Evolutionary conservation across 2,113 vertebrate genomes (phyloP), one percentile per base, ranked within the genome.

Genomic region (Carassius carassius): DNA sequence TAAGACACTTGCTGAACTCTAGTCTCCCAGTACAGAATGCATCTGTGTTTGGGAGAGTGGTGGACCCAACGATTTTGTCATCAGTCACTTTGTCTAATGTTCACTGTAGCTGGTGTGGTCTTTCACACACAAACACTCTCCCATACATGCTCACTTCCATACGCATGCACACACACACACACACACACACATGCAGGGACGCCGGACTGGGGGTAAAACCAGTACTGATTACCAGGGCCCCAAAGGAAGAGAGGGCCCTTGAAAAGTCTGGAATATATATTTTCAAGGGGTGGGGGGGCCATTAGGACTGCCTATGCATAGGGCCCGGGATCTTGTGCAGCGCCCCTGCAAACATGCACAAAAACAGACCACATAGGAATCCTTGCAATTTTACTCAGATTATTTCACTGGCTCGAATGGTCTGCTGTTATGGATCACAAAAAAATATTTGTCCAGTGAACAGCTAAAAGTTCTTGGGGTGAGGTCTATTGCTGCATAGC

Each of bases 401-500:
- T 11, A 47, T 12, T 12, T 58, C 35, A 73, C 47, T 56, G 0
- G 21, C 78, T 63, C 37, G 44, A 84, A 87, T 83, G 67, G 75
- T 80, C 78, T 86, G 82, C 84, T 77, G 72, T 94, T 92, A 91
- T 86, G 86, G 91, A 90, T 91, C 91, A 94, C 92, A 92, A 92
- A 29, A 84, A 92, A 94, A 93, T 70, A 88, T 93, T 93, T 92
- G 92, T 93, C 92, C 92, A 91, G 92, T 92, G 91, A 93, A 92
- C 93, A 92, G 93, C 90, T 89, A 90, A 92, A 92, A 93, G 93
- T 95, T 93, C 94, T 94, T 95, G 89, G 88, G 90, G 44, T 67
- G 86, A 90, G 90, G 90, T 88, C 88, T 88, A 89, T 91, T 80
- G 92, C 94, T 95, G 93, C 94, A 88, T 95, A 95, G 94, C 94